Evolutionary conservation across 2,888 invertebrate species (phyloP).

Genomic region (Cheilosia vernalis): DNA sequence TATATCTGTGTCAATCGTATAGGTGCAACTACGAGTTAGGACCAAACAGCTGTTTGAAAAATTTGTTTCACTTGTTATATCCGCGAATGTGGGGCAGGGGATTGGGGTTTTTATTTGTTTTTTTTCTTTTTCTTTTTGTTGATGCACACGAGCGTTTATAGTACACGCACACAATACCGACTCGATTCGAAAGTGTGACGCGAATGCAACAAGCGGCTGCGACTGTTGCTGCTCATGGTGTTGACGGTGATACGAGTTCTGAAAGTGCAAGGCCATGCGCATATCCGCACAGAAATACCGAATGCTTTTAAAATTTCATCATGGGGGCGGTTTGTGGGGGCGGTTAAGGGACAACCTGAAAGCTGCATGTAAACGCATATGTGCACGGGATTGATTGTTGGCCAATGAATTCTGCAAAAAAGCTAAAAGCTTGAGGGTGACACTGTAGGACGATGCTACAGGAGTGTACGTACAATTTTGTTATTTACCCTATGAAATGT

Average conservation of each 20-base stretch:
- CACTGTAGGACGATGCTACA: not conserved
- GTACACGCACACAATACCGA: conserved; percentile 47
- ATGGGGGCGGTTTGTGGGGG: not conserved
- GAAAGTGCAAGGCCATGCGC: conserved; percentile 69
- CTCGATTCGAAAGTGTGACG: conserved; percentile 63
- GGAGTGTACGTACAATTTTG: too few relatives aligned
- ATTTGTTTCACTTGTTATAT: conserved; percentile 51
- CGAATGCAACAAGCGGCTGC: conserved; percentile 72
- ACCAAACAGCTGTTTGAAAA: conserved; percentile 64
- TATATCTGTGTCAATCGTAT: not conserved
- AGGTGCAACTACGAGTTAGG: not conserved
- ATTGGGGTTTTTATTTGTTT: conserved; percentile 14
- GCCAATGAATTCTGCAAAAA: conserved; percentile 27
- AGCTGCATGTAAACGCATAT: conserved; percentile 33
- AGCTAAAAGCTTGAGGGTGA: conserved; percentile 20
- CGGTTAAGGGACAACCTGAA: conserved; percentile 4
- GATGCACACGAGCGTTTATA: conserved; percentile 59
- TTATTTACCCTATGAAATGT: too few relatives aligned
- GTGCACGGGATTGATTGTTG: conserved; percentile 33
- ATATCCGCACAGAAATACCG: conserved; percentile 35
- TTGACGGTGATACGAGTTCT: conserved; percentile 62
- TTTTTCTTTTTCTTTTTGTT: conserved; percentile 5
- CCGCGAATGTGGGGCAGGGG: conserved; percentile 16
- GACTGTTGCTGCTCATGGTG: conserved; percentile 64
- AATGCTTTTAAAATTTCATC: conserved; percentile 23